Conservation (phyloP, 2,888 invertebrate species). For the Achlya flavicornis region DNA sequence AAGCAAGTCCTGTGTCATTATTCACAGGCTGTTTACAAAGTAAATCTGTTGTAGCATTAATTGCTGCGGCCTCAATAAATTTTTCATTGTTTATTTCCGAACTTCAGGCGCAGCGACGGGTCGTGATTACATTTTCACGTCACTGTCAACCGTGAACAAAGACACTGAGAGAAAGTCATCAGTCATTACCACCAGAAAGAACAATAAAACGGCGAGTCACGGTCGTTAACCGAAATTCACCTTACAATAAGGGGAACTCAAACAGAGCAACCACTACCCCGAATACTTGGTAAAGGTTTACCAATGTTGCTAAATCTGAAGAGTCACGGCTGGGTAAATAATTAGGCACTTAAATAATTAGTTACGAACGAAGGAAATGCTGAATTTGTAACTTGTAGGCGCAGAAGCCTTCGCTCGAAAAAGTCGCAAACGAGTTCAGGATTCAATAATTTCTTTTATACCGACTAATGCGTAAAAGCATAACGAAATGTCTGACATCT, state of each 20-base stretch:
- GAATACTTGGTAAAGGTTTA: slow-evolving; percentile 56
- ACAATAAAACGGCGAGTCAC: slow-evolving; percentile 77
- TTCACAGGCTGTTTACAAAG: slow-evolving; percentile 5
- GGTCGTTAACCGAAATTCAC: slow-evolving; percentile 75
- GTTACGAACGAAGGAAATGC: slow-evolving; percentile 39
- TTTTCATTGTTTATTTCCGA: slow-evolving; percentile 62
- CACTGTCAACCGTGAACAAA: slow-evolving; percentile 76
- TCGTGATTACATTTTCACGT: slow-evolving; percentile 79
- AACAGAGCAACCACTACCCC: slow-evolving; percentile 43
- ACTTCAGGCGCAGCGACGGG: slow-evolving; percentile 31
- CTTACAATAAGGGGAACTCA: slow-evolving; percentile 52
- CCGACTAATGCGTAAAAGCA: slow-evolving; percentile 1
- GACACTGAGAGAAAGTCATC: slow-evolving; percentile 76
- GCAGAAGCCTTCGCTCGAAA: slow-evolving; percentile 10
- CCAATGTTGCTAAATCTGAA: slow-evolving; percentile 61
- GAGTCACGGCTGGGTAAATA: slow-evolving; percentile 52
- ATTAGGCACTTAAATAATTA: slow-evolving; percentile 54
- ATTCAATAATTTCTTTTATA: slow-evolving; percentile 8
- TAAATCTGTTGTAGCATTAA: slow-evolving; percentile 31
- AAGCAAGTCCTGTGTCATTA: slow-evolving; percentile 7
- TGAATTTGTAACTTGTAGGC: slow-evolving; percentile 27
- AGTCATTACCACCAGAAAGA: slow-evolving; percentile 78
- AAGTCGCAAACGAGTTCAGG: slow-evolving; percentile 13
- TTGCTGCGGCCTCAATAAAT: slow-evolving; percentile 52
- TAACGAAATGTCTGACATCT: background rate